Evolutionary conservation across 2,888 invertebrate species (phyloP).

Genomic region (Drosophila kambysellisi): DNA sequence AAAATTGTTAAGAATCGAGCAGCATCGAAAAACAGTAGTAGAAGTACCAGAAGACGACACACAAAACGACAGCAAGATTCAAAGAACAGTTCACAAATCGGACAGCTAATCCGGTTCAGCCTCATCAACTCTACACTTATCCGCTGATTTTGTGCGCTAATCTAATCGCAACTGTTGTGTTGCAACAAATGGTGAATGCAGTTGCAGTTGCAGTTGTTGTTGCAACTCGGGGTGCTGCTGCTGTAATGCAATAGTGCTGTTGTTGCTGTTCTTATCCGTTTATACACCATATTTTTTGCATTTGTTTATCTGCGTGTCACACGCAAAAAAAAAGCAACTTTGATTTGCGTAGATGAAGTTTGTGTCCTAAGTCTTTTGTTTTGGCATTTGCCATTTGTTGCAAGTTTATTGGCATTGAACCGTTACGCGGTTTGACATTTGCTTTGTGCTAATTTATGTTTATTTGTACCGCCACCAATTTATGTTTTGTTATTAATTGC

Average conservation of each 20-base stretch:
- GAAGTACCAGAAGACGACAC: conserved; percentile 11
- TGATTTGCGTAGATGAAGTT: conserved; percentile 65
- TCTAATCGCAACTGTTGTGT: conserved; percentile 62
- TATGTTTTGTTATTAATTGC: conserved; percentile 59
- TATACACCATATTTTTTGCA: conserved; percentile 32
- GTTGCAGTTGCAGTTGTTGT: conserved; percentile 22
- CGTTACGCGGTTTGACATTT: conserved; percentile 57
- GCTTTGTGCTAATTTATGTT: conserved; percentile 60
- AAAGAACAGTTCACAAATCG: conserved; percentile 41
- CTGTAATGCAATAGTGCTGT: conserved; percentile 63
- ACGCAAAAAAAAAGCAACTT: conserved; percentile 47
- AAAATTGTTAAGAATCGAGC: conserved; percentile 30
- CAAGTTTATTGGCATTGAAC: conserved; percentile 46
- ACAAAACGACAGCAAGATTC: conserved; percentile 12
- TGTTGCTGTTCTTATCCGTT: conserved; percentile 56
- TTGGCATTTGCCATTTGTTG: conserved; percentile 65
- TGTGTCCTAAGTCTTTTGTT: conserved; percentile 82
- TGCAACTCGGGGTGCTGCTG: conserved; percentile 9
- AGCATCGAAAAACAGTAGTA: conserved; percentile 34
- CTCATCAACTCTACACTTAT: conserved; percentile 29
- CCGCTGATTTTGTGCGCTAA: conserved; percentile 30
- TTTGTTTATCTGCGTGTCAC: conserved; percentile 61
- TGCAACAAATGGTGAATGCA: conserved; percentile 58
- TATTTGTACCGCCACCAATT: conserved; percentile 45
- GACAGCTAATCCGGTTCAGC: conserved; percentile 49